These are phyloP conservation scores for Epiblema foenella DNA, from an alignment of 2,888 invertebrate genomes.

Conservation along the genomic window DNA sequence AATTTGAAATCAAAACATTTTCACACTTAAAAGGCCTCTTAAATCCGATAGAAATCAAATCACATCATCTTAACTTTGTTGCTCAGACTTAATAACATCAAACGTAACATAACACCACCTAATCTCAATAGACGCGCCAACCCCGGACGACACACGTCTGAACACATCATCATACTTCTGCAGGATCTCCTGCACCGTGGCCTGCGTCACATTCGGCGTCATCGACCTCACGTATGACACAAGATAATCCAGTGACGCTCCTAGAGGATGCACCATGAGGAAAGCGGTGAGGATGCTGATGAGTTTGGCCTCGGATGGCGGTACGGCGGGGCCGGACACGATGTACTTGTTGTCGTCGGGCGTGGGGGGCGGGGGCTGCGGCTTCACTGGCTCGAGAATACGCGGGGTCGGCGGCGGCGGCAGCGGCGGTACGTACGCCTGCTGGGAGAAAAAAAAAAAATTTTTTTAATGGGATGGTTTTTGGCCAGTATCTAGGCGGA, in stretches of 20 bases:
- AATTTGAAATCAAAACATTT: too few relatives aligned
- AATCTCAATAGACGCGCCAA: slow-evolving; percentile 64
- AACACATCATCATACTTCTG: slow-evolving; percentile 67
- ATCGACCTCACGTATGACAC: slow-evolving; percentile 69
- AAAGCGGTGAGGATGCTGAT: slow-evolving; percentile 74
- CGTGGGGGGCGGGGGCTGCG: slow-evolving; percentile 54
- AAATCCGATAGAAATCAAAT: not conserved
- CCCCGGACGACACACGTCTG: slow-evolving; percentile 57
- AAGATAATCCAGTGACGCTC: slow-evolving; percentile 68
- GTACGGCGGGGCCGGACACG: slow-evolving; percentile 50
- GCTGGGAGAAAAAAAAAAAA: slow-evolving; percentile 15
- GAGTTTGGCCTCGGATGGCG: slow-evolving; percentile 68
- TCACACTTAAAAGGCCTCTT: too few relatives aligned
- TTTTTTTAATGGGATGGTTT: too few relatives aligned
- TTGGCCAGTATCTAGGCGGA: too few relatives aligned
- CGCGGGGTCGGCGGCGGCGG: slow-evolving; percentile 55
- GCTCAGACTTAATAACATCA: slow-evolving; percentile 57
- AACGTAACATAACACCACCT: slow-evolving; percentile 68
- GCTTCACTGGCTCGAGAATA: slow-evolving; percentile 24
- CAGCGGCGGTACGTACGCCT: slow-evolving; percentile 49
- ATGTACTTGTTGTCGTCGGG: slow-evolving; percentile 51
- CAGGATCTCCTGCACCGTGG: slow-evolving; percentile 58
- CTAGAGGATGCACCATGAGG: slow-evolving; percentile 72
- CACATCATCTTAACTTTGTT: not conserved
- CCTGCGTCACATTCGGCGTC: slow-evolving; percentile 59